Percentiles rank a stretch among this genome's conserved stretches.
Evolutionary conservation across 2,888 invertebrate genomes (phyloP).

Genomic region (Parasteatoda lunata): DNA sequence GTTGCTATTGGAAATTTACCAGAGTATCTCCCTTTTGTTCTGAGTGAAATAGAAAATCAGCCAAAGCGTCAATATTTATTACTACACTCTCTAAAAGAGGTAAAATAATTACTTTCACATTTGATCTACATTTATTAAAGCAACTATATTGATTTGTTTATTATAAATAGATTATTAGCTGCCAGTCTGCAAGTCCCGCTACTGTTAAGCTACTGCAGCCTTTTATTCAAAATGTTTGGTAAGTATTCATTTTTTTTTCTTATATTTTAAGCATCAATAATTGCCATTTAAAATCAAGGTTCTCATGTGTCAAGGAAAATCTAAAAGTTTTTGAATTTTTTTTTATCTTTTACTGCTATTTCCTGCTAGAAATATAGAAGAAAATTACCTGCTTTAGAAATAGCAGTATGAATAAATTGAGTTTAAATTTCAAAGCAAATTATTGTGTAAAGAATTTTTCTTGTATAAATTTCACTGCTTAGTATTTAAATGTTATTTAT

Average conservation of each 20-base stretch:
- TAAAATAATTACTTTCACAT: slow-evolving; percentile 73
- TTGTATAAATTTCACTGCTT: too few species aligned
- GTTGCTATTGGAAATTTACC: slow-evolving; percentile 96
- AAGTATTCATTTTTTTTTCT: slow-evolving; percentile 59
- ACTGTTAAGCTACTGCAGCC: slow-evolving; percentile 84
- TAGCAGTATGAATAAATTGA: too few species aligned
- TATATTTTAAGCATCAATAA: too few species aligned
- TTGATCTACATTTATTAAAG: not conserved
- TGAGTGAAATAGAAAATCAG: slow-evolving; percentile 93
- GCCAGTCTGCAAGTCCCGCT: slow-evolving; percentile 83
- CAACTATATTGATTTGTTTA: not conserved
- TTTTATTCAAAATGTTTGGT: slow-evolving; percentile 83
- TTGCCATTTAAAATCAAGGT: too few species aligned
- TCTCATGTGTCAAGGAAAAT: too few species aligned
- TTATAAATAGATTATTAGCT: slow-evolving; percentile 83
- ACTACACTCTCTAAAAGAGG: slow-evolving; percentile 97
- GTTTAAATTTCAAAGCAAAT: too few species aligned
- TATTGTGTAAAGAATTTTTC: too few species aligned
- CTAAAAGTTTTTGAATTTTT: too few species aligned
- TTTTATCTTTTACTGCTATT: too few species aligned
- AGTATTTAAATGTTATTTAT: too few species aligned
- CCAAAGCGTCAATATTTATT: slow-evolving; percentile 96
- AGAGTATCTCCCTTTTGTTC: slow-evolving; percentile 93
- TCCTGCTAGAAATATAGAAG: too few species aligned
- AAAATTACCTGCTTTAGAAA: too few species aligned